Percentiles rank a stretch among this genome's conserved stretches.
phyloP scores from a whole-genome alignment of 2,797 vertebrate genomes.

The Poeciliopsis infans region DNA sequence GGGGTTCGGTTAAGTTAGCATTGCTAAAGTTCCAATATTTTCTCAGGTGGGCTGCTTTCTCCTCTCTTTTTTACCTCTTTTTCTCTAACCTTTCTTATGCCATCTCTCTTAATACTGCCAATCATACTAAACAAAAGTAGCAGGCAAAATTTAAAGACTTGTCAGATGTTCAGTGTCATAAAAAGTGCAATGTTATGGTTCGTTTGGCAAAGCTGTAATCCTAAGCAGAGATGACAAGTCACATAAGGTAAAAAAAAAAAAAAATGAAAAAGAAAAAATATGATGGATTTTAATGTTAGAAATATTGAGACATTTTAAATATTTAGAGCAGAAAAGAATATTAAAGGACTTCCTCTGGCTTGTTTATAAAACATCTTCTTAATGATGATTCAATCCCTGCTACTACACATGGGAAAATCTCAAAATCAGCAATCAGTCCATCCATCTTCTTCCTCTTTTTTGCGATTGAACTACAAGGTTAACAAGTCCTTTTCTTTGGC shows the following conservation, averaged over 20 bases:
- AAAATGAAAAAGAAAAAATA: not conserved
- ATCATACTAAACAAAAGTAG: not conserved
- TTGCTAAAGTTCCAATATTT: not conserved
- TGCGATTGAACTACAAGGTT: not conserved
- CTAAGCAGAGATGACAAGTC: not conserved
- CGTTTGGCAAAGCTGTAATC: not conserved
- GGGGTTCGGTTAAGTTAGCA: not conserved
- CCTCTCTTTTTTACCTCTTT: not conserved
- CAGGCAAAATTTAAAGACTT: not conserved
- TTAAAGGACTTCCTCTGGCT: not conserved
- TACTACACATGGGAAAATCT: not conserved
- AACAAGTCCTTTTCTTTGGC: not conserved
- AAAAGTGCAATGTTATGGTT: not conserved
- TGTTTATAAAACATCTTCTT: not conserved
- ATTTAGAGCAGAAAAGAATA: conserved; percentile 1
- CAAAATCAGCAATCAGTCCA: not conserved
- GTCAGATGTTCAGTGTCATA: not conserved
- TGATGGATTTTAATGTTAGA: not conserved
- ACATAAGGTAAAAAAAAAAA: not conserved
- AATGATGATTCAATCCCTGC: not conserved
- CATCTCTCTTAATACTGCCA: not conserved
- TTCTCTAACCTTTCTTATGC: not conserved
- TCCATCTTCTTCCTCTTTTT: not conserved
- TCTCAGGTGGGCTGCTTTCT: not conserved
- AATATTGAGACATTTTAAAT: not conserved